These are phyloP conservation scores for Cuculus canorus DNA, from an alignment of 2,797 vertebrate genomes.

Conservation along the genomic window DNA sequence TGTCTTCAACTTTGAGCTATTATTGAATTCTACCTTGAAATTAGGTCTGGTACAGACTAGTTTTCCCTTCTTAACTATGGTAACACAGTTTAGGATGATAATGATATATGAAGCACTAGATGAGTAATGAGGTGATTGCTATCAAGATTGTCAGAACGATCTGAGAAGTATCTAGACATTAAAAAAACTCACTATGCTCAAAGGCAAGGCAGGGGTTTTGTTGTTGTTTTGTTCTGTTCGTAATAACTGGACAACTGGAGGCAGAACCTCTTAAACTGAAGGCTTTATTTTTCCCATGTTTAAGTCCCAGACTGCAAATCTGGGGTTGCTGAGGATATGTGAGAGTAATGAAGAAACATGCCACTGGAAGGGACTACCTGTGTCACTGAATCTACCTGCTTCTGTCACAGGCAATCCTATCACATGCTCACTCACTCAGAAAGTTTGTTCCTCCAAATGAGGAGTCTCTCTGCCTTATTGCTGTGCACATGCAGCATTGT, in stretches of 20 bases:
- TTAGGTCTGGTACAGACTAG: neutral
- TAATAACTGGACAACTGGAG: neutral
- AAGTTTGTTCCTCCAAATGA: neutral
- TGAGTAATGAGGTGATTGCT: neutral
- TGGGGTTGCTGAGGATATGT: neutral
- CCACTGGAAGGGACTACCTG: neutral
- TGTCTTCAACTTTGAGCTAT: neutral
- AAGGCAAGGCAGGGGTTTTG: neutral
- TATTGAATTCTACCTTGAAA: neutral
- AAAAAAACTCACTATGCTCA: neutral
- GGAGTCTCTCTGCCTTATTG: neutral
- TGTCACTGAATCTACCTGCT: neutral
- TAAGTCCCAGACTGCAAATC: neutral
- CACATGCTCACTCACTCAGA: neutral
- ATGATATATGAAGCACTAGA: neutral
- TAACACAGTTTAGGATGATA: neutral
- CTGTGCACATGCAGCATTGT: neutral
- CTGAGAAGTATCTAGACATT: neutral
- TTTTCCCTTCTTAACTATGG: neutral
- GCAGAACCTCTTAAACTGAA: neutral
- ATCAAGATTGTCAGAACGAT: neutral
- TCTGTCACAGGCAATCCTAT: neutral
- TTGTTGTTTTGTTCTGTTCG: neutral
- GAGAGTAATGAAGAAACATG: neutral
- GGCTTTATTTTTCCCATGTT: accelerated